Evolutionary conservation across 2,888 invertebrate species (phyloP), one percentile per base, ranked within the genome.

Genomic region (Epirrita christyi): DNA sequence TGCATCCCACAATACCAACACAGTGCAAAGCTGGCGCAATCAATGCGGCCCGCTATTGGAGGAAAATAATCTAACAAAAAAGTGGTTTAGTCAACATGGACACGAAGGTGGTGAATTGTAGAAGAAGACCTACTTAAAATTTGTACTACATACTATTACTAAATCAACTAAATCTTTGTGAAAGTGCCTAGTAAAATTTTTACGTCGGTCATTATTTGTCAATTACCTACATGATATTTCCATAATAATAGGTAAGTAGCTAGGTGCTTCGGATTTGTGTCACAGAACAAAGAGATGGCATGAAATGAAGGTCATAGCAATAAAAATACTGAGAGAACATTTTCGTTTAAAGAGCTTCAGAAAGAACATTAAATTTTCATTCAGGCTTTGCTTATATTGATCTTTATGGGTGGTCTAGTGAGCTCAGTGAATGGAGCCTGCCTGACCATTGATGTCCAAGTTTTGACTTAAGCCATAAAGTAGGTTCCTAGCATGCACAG

Each of bases 151-250:
- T 45, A 56, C n/a, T n/a, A 43, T 56, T 37, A 37, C 13, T 11
- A 41, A 59, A 51, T 41, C 21, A 44, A 28, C 37, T 13, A 55
- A 52, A 59, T 61, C 59, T 54, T 53, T 21, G 65, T 63, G 68
- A 69, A 69, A 69, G 67, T 66, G 54, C 46, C 46, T n/a, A n/a
- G n/a, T n/a, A n/a, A n/a, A n/a, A 51, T 55, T 62, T 59, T 59
- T 48, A 49, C 57, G 38, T 27, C 55, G 49, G 55, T 63, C 63
- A 67, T 67, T 67, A 67, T 63, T 55, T 64, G 53, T 55, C 61
- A 61, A 67, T 67, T 64, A 61, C 55, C 56, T 55, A 34, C 54
- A 56, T 57, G 63, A 63, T 64, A 63, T 67, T 53, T 59, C 63
- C 58, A 59, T 63, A 55, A 51, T 59, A 59, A 67, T 64, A 61